Evolutionary conservation across 92 coral and sea anemone genomes (phyloP).

Genomic region (Virgularia gustaviana): DNA sequence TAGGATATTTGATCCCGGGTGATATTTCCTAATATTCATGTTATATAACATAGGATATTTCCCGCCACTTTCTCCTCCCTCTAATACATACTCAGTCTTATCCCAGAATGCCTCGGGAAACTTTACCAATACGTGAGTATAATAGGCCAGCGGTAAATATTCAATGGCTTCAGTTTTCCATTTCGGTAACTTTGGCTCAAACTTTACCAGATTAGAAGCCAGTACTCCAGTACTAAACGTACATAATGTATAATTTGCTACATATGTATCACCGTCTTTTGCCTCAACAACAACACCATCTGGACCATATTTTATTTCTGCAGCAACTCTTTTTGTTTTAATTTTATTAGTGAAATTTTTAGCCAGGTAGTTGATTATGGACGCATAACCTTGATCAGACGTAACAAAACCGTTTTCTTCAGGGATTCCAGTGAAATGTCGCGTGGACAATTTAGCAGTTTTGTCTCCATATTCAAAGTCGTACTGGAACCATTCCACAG

Average conservation of each 20-base stretch:
- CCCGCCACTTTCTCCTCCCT: not conserved
- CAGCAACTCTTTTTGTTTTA: slow-evolving; percentile 20
- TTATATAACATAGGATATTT: slow-evolving; percentile 3
- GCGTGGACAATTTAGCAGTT: not conserved
- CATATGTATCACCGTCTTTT: slow-evolving; percentile 34
- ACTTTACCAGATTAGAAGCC: slow-evolving; percentile 54
- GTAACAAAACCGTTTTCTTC: not conserved
- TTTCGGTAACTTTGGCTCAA: slow-evolving; percentile 58
- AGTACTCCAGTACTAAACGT: slow-evolving; percentile 80
- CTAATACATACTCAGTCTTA: not conserved
- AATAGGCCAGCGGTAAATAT: not conserved
- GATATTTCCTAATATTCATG: not conserved
- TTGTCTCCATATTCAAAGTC: slow-evolving; percentile 1
- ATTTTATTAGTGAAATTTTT: not conserved
- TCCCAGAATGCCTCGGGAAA: slow-evolving; percentile 24
- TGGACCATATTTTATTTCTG: slow-evolving; percentile 11
- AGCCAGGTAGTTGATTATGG: not conserved
- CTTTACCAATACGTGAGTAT: not conserved
- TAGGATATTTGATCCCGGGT: slow-evolving; percentile 13
- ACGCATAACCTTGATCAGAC: not conserved
- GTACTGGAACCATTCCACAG: not conserved
- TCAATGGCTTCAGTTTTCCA: slow-evolving; percentile 68
- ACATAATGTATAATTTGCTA: slow-evolving; percentile 56
- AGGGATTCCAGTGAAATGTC: slow-evolving; percentile 25
- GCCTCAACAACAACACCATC: slow-evolving; percentile 51